Base-by-base conservation (phyloP, 2,888 invertebrate genomes). In the Phengaris alcon region DNA sequence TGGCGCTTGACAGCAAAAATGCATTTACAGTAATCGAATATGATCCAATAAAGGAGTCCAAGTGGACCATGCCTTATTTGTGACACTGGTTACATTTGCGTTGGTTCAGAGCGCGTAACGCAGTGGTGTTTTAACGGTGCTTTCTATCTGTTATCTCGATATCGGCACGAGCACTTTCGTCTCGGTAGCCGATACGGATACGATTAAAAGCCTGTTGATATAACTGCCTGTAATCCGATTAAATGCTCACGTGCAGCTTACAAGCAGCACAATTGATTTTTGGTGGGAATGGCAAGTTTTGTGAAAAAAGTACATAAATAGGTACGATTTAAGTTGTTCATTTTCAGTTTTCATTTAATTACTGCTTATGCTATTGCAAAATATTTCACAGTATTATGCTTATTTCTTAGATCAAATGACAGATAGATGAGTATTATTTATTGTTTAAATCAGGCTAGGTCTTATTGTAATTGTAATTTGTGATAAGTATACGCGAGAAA, bases 71-170 rank as follows among this genome's bases (percentile, higher is more conserved):
- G 80, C 81, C 82, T 80, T 82, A 83, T 84, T 86, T 82, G 82
- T 81, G 77, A 76, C 79, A 76, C 78, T 76, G 79, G 82, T 83
- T 86, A 83, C 84, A 84, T 85, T 79, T 77, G 77, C 86, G 85
- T 85, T 87, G 87, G 87, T 81, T 86, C 86, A 87, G 83, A 81
- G 84, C 86, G 90, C 91, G 91, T 91, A 91, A 91, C 91, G 86
- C 89, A 86, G 90, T 89, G 87, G 87, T 87, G 86, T 87, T 85
- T 82, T 83, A 86, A 85, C 87, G 84, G 85, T 85, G 86, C 91
- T 91, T 91, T 91, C 91, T 90, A 90, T 86, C 88, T 85, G 86
- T 87, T 91, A 90, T 91, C 90, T 87, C 80, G 80, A 82, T 84
- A 91, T 90, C 90, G 82, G 80, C 81, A 82, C 81, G 80, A 81